These are phyloP conservation scores for Drosophila anomelani DNA, from an alignment of 2,888 invertebrate species.

Conservation along the genomic window DNA sequence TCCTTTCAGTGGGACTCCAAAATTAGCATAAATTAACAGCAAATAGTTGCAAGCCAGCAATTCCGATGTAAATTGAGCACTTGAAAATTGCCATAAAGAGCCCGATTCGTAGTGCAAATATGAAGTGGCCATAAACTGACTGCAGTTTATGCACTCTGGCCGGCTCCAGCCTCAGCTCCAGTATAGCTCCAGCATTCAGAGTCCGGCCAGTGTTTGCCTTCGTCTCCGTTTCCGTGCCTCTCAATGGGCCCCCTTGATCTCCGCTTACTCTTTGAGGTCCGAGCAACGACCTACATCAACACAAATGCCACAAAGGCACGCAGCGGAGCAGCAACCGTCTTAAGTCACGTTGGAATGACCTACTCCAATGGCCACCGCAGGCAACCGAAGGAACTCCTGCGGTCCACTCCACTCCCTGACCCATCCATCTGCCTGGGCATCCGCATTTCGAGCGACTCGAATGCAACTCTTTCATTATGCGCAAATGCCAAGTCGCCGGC, in stretches of 20 bases:
- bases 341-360: constrained; percentile 67
- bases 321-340: constrained; percentile 54
- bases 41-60: constrained; percentile 53
- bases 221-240: constrained; percentile 52
- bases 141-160: constrained; percentile 66
- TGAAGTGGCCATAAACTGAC: constrained; percentile 73
- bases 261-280: constrained; percentile 23
- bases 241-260: constrained; percentile 18
- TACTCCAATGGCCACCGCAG: constrained; percentile 52
- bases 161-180: constrained; percentile 16
- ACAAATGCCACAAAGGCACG: constrained; percentile 62
- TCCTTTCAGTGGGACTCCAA: constrained; percentile 25
- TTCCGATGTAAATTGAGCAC: constrained; percentile 73
- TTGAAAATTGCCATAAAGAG: constrained; percentile 61
- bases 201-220: constrained; percentile 23
- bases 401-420: neutral
- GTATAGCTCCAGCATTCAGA: constrained; percentile 17
- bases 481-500: constrained; percentile 60
- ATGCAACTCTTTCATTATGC: constrained; percentile 76
- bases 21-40: constrained; percentile 71
- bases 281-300: constrained; percentile 75
- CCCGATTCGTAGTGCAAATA: constrained; percentile 60
- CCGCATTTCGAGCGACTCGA: constrained; percentile 51
- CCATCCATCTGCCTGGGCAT: constrained; percentile 33
- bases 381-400: constrained; percentile 20